Conservation (phyloP, 1,140 invertebrate species). For the Meloidogyne floridensis region DNA sequence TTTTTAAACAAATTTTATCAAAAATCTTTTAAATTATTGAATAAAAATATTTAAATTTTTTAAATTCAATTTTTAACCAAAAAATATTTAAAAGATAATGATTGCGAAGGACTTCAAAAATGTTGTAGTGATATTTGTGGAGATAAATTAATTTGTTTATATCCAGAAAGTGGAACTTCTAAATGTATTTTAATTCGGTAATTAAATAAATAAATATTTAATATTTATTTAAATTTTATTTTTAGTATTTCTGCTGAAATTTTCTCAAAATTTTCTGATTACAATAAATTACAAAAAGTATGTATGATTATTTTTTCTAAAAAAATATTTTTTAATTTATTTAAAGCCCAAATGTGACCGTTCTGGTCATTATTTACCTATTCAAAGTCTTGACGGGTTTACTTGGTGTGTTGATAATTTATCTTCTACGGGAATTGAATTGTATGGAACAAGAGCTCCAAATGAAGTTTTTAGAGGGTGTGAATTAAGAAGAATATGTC, state of each 20-base stretch:
- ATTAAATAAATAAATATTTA: constrained; percentile 17
- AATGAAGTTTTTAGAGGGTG: neutral
- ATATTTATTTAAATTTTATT: neutral
- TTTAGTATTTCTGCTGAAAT: neutral
- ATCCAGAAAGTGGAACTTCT: constrained; percentile 42
- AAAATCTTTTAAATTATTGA: too few species aligned
- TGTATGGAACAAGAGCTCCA: constrained; percentile 38
- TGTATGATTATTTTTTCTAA: too few species aligned
- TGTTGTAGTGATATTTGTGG: constrained; percentile 49
- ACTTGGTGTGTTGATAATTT: constrained; percentile 52
- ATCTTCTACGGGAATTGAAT: constrained; percentile 37
- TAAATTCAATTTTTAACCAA: neutral
- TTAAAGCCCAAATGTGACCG: constrained; percentile 45
- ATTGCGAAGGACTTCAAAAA: constrained; percentile 53
- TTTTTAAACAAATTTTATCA: too few species aligned
- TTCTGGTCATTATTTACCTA: constrained; percentile 39
- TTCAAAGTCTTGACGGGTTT: constrained; percentile 47
- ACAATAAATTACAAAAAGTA: neutral
- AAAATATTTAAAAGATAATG: constrained; percentile 36
- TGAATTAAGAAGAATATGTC: constrained; percentile 15
- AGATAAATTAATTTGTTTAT: constrained; percentile 50
- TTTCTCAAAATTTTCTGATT: constrained; percentile 10
- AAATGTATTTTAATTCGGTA: constrained; percentile 2
- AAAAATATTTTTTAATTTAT: neutral
- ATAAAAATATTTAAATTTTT: neutral